Percentiles rank a stretch among this genome's conserved stretches.
These are phyloP conservation scores for Mythimna ferrago DNA, from an alignment of 2,888 invertebrate species.

Conservation along the genomic window DNA sequence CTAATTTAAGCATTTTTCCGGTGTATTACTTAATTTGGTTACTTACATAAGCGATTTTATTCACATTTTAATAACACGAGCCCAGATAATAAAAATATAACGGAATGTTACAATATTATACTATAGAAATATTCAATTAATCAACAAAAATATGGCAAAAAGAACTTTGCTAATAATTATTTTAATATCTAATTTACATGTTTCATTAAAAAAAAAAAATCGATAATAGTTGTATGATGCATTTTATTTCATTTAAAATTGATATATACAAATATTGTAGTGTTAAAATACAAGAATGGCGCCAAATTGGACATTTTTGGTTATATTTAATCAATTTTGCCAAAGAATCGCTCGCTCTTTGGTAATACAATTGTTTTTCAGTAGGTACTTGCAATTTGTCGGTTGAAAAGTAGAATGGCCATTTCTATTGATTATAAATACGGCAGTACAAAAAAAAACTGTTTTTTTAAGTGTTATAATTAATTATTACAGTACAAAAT, in stretches of 20 bases:
- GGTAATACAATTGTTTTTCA: no score
- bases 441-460: background rate
- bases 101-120: constrained; percentile 42
- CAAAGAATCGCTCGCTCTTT: background rate
- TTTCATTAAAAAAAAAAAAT: constrained; percentile 7
- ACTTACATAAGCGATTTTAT: constrained; percentile 20
- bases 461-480: background rate
- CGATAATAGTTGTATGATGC: background rate
- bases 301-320: no score
- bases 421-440: background rate
- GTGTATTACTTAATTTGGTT: background rate
- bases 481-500: constrained; percentile 40
- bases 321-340: background rate
- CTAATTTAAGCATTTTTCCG: background rate
- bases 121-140: constrained; percentile 14
- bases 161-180: constrained; percentile 14
- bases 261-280: constrained; percentile 18
- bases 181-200: constrained; percentile 10
- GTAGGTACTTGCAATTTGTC: no score
- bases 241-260: constrained; percentile 1
- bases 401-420: no score
- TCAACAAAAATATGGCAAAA: constrained; percentile 38
- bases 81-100: constrained; percentile 6
- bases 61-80: background rate
- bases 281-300: constrained; percentile 4